Conservation (phyloP, 2,113 vertebrate genomes). For the Seriola rivoliana region DNA sequence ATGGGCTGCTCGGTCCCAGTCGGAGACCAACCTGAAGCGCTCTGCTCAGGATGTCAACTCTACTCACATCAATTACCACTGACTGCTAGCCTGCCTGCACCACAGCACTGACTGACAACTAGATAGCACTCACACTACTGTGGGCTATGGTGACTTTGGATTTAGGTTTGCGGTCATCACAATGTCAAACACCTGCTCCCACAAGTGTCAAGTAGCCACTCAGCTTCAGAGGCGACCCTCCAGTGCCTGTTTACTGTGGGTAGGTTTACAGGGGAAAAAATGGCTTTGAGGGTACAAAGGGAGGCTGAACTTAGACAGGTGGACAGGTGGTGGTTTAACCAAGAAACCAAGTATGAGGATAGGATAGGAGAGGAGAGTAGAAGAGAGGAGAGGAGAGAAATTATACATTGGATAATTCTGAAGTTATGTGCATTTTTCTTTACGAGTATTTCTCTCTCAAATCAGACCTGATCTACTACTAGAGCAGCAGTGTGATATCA, state of each 20-base stretch:
- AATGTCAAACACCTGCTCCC: slow-evolving; percentile 73
- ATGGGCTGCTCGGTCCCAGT: slow-evolving; percentile 83
- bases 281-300: slow-evolving; percentile 16
- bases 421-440: not conserved
- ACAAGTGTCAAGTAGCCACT: slow-evolving; percentile 66
- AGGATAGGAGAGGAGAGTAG: not conserved
- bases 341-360: not conserved
- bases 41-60: slow-evolving; percentile 83
- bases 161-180: slow-evolving; percentile 60
- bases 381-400: slow-evolving; percentile 5
- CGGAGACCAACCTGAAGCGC: slow-evolving; percentile 82
- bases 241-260: slow-evolving; percentile 46
- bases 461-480: not conserved
- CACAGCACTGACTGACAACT: slow-evolving; percentile 74
- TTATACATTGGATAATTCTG: not conserved
- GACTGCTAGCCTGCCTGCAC: slow-evolving; percentile 71
- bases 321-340: slow-evolving; percentile 9
- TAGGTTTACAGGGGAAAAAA: not conserved
- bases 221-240: slow-evolving; percentile 41
- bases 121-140: slow-evolving; percentile 67
- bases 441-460: not conserved
- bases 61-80: slow-evolving; percentile 83
- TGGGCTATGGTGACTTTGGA: slow-evolving; percentile 68
- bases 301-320: not conserved
- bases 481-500: not conserved